Evolutionary conservation across 2,888 invertebrate genomes (phyloP), one percentile per base, ranked within the genome.

Genomic region (Sarcophaga carnaria): DNA sequence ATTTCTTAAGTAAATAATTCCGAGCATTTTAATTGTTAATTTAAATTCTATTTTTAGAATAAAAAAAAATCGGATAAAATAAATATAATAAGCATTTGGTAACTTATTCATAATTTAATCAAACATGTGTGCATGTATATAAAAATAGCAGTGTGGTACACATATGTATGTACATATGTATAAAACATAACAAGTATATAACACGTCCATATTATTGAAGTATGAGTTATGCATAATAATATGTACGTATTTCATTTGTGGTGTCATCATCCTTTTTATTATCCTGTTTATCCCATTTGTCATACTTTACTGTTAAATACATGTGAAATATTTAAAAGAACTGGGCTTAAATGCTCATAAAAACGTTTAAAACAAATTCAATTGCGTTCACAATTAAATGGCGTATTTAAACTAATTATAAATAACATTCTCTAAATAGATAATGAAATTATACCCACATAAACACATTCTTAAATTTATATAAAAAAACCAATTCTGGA

Each of bases 401-500:
- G 11, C 67, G 37, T 37, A 78, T 71, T 71, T 63, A 37, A 78
- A 79, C 63, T 71, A 64, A 79, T 64, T 54, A 64, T 17, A 11
- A 2, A 64, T 22, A 11, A 2, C 17, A 45, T 64, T 64, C 54
- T 10, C 45, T 54, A 67, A 63, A 60, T 25, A 45, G 60, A 72
- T 80, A 59, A 63, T 66, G 27, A 71, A 76, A 71, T 71, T 83
- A 72, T 76, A 37, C 59, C 14, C 67, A 69, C 59, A 70, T 14
- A 17, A 12, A 77, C 4, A 17, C 45, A 8, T 59, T 71, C 11
- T 60, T 2, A n/a, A 74, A 77, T 62, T 80, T 77, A 25, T 54
- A 66, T 63, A 80, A 66, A 59, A 74, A 80, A 83, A 3, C 79
- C 67, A 45, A 72, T 67, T 83, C 76, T 76, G 79, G 83, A 86